Conservation (phyloP, 2,888 invertebrate genomes). For the Loripinus fragilis region DNA sequence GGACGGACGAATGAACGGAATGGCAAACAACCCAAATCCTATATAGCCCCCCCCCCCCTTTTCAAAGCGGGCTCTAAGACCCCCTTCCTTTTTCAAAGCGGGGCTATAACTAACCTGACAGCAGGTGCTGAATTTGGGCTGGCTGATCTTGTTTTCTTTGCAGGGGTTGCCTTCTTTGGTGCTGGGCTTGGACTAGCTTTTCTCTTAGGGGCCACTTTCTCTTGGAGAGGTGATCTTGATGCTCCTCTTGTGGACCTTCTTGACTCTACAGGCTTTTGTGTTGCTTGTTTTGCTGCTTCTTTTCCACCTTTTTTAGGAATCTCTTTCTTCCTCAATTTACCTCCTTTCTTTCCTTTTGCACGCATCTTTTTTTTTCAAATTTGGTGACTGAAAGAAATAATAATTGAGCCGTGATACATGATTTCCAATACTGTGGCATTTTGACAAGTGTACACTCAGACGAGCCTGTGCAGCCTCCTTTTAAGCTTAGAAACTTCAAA, state of each 20-base stretch:
- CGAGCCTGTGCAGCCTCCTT: no score
- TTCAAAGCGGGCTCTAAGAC: no score
- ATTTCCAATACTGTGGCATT: no score
- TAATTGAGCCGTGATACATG: no score
- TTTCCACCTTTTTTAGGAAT: neutral
- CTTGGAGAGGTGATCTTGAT: neutral
- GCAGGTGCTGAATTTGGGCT: conserved; percentile 58
- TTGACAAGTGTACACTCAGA: no score
- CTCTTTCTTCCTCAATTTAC: conserved; percentile 1
- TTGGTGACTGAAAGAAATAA: no score
- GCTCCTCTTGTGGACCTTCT: neutral
- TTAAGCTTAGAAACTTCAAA: no score
- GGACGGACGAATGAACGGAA: no score
- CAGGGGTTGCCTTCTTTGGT: conserved; percentile 36
- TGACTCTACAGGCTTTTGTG: neutral
- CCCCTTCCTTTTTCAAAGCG: no score
- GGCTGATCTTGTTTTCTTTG: conserved; percentile 51
- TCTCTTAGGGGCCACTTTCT: conserved; percentile 35
- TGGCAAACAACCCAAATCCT: no score
- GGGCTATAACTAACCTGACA: conserved; percentile 53
- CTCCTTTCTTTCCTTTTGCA: neutral
- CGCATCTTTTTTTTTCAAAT: no score
- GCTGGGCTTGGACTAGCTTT: conserved; percentile 50
- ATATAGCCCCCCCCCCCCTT: no score
- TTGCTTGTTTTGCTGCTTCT: neutral